Base-by-base conservation (phyloP, 2,797 vertebrate species). In the Gambusia yucatana region DNA sequence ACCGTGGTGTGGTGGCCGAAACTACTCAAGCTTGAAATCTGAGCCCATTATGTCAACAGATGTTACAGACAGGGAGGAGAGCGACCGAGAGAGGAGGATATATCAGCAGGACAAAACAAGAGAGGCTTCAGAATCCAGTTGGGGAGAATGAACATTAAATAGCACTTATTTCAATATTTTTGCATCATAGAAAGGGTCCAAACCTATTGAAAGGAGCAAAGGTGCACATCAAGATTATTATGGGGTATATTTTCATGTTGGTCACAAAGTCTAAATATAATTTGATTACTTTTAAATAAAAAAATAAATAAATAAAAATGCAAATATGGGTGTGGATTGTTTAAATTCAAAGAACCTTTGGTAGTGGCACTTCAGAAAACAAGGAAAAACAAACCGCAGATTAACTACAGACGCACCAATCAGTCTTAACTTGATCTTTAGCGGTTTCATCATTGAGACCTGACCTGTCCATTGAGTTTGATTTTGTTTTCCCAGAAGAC, bases 41-140 rank as follows among this genome's bases (percentile, higher is more conserved):
- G 92, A 93, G 91, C 91, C 93, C 92, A 94, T 94, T 95, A 92
- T 94, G 94, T 95, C 95, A 95, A 89, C 93, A 90, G 90, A 89
- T 87, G 91, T 95, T 94, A 95, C 72, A 72, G 82, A 81, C 82
- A 85, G 82, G 79, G 80, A 90, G 87, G 86, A 92, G 88, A 39
- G 79, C 84, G 85, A 87, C 92, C 82, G 48, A 87, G 83, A 87
- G 82, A 30, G 75, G 78, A 46, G 77, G 77, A 77, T 75, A 78
- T 79, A 74, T 47, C 79, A 69, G 48, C 43, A 44, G 25, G 77
- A 72, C 33, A 65, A 78, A 28, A 72, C 33, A 79, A 25, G 22
- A 28, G 52, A 41, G 20, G 52, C 77, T 47, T 16, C 73, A 77
- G 61, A 65, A 70, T 61, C 14, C 4, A 84, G 73, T 14, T 22